Evolutionary conservation across 2,888 invertebrate species (phyloP), one percentile per base, ranked within the genome.

Genomic region (Chymomyza caudatula): DNA sequence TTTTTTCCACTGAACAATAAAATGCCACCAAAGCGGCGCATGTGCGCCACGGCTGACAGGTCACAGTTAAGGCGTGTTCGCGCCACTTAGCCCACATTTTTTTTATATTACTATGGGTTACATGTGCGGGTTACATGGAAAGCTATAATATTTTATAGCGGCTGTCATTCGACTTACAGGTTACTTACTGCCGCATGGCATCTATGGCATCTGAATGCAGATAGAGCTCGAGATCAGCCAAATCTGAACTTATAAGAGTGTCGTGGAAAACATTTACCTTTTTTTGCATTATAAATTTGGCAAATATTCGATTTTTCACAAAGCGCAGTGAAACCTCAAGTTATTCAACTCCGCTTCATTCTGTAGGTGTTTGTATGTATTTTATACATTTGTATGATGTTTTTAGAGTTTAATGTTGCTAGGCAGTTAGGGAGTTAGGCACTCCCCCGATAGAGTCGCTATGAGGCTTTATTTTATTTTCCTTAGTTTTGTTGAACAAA

Each of bases 51-150:
- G 44, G 5, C 51, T 20, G 71, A 74, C 67, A 74, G 71, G 65
- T 55, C 47, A 29, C 56, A 57, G 73, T 78, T 69, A 73, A 78
- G 78, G 78, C 78, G 78, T 75, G 71, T 75, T 69, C 19, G 58
- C 22, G 61, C 53, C 74, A 76, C 76, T 76, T 71, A 67, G 64
- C 71, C 37, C 29, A 71, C 66, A 37, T 56, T 56, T 56, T 42
- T 56, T n/a, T n/a, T 23, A 13, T 37, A 49, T 59, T 29, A 49
- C 13, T 51, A 37, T 43, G 37, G 11, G 29, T 11, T n/a, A n/a
- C 29, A 37, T 47, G 47, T 19, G 52, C 20, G 20, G 15, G 52
- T 22, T n/a, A 64, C 67, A 69, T 76, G 74, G 67, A 66, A 76
- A 69, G 60, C 74, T 63, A 77, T 11, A 37, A 37, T 37, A 37